A percentile compares a stretch with the other conserved stretches of the same genome.
Conservation (phyloP, 1,140 invertebrate species). For the Vanessa atalanta region DNA sequence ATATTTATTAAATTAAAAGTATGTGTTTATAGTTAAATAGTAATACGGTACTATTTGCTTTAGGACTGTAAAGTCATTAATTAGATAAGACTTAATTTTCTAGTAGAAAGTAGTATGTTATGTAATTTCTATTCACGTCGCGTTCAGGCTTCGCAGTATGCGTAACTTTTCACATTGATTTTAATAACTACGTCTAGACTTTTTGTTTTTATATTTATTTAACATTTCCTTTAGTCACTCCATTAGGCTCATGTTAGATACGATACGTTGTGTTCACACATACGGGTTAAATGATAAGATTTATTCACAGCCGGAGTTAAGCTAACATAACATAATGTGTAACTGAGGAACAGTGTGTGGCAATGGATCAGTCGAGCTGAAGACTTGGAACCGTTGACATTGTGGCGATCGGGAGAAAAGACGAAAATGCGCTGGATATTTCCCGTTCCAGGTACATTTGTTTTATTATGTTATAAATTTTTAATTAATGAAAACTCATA, state of each 20-base stretch:
- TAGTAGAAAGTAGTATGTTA: slow-evolving; percentile 1
- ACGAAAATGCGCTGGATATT: slow-evolving; percentile 76
- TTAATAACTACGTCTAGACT: not conserved
- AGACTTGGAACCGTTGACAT: slow-evolving; percentile 40
- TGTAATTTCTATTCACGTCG: not conserved
- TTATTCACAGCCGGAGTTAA: slow-evolving; percentile 21
- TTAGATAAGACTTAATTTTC: slow-evolving; percentile 2
- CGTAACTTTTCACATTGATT: not conserved
- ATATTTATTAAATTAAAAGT: not conserved
- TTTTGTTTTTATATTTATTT: not conserved
- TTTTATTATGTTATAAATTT: not conserved
- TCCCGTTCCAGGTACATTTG: slow-evolving; percentile 67
- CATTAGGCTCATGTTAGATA: not conserved
- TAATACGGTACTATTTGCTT: not conserved
- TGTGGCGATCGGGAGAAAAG: slow-evolving; percentile 34
- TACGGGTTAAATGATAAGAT: not conserved
- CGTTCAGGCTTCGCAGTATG: not conserved
- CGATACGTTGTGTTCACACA: not conserved
- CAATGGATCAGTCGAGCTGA: slow-evolving; percentile 41
- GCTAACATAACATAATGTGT: slow-evolving; percentile 21
- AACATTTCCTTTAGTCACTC: not conserved
- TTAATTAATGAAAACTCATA: no score
- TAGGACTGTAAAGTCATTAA: not conserved
- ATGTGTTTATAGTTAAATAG: not conserved
- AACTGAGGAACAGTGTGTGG: slow-evolving; percentile 8